Percentiles rank a stretch among this genome's conserved stretches.
These are phyloP conservation scores for Oryzias dopingdopingensis DNA, from an alignment of 2,797 vertebrate species.

Conservation along the genomic window DNA sequence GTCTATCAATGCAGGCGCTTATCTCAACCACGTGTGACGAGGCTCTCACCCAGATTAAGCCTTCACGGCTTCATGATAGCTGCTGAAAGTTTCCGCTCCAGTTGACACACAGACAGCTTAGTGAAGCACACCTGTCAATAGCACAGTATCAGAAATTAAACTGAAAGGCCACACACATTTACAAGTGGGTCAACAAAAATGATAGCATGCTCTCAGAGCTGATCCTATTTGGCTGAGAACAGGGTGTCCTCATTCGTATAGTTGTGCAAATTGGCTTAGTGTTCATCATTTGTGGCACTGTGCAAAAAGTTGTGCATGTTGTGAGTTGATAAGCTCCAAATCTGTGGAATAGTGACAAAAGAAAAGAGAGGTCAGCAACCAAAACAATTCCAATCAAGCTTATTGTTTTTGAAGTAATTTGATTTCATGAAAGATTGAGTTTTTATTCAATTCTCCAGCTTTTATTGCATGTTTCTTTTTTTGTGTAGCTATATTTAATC, in stretches of 20 bases:
- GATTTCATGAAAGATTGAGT: too few relatives aligned
- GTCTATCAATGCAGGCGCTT: slow-evolving; percentile 44
- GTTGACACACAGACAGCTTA: slow-evolving; percentile 64
- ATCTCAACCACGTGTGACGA: slow-evolving; percentile 35
- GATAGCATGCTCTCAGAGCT: slow-evolving; percentile 39
- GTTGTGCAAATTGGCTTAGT: slow-evolving; percentile 49
- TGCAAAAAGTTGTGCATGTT: slow-evolving; percentile 13
- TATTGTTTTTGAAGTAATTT: too few relatives aligned
- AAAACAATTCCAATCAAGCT: too few relatives aligned
- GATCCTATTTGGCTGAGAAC: slow-evolving; percentile 53
- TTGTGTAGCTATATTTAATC: too few relatives aligned
- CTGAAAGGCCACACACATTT: slow-evolving; percentile 11
- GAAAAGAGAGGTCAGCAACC: background rate
- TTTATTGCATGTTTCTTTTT: too few relatives aligned
- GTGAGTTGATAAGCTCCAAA: background rate
- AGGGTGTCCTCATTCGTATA: slow-evolving; percentile 27
- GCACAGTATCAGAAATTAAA: slow-evolving; percentile 55
- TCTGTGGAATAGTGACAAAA: background rate
- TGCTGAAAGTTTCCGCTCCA: slow-evolving; percentile 64
- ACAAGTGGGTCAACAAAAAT: slow-evolving; percentile 61
- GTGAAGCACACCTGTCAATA: slow-evolving; percentile 39
- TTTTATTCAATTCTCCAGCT: too few relatives aligned
- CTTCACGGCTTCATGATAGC: slow-evolving; percentile 51
- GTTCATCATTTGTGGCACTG: slow-evolving; percentile 31
- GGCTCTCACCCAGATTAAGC: slow-evolving; percentile 68